These are phyloP conservation scores for Craterocephalus amniculus DNA, from an alignment of 2,797 vertebrate species.

Conservation along the genomic window DNA sequence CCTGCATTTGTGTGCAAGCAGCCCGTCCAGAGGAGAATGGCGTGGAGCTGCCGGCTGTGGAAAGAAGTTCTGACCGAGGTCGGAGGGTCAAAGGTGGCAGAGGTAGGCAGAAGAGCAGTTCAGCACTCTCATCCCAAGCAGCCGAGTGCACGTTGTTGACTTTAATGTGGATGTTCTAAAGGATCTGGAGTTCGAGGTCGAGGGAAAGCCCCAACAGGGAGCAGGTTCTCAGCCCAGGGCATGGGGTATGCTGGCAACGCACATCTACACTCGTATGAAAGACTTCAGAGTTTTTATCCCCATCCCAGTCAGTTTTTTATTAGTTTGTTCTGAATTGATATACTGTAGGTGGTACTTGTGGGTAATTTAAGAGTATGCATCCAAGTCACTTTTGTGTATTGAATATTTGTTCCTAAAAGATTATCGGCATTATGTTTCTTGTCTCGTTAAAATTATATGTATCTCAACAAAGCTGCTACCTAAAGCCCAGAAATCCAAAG, in stretches of 20 bases:
- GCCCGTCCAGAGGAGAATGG: slow-evolving; percentile 93
- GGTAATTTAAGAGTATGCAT: background rate
- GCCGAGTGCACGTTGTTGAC: slow-evolving; percentile 22
- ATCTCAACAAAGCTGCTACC: background rate
- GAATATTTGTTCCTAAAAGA: background rate
- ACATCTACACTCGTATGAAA: background rate
- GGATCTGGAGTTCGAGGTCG: slow-evolving; percentile 90
- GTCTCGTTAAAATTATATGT: background rate
- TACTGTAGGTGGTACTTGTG: background rate
- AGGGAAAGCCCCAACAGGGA: slow-evolving; percentile 87
- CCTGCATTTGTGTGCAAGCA: slow-evolving; percentile 49
- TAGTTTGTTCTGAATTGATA: background rate
- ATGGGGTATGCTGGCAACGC: slow-evolving; percentile 88
- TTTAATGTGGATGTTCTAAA: slow-evolving; percentile 57
- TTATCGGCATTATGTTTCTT: background rate
- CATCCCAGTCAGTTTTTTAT: background rate
- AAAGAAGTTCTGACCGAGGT: slow-evolving; percentile 84
- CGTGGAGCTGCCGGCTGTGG: slow-evolving; percentile 86
- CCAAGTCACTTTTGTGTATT: background rate
- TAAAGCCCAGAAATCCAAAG: slow-evolving; percentile 4
- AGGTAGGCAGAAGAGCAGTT: slow-evolving; percentile 79
- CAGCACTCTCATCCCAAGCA: background rate
- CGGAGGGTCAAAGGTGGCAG: slow-evolving; percentile 68
- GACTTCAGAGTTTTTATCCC: background rate
- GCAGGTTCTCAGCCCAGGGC: slow-evolving; percentile 93